Conservation (phyloP, 2,888 invertebrate genomes). For the Scaptomyza caliginosa region DNA sequence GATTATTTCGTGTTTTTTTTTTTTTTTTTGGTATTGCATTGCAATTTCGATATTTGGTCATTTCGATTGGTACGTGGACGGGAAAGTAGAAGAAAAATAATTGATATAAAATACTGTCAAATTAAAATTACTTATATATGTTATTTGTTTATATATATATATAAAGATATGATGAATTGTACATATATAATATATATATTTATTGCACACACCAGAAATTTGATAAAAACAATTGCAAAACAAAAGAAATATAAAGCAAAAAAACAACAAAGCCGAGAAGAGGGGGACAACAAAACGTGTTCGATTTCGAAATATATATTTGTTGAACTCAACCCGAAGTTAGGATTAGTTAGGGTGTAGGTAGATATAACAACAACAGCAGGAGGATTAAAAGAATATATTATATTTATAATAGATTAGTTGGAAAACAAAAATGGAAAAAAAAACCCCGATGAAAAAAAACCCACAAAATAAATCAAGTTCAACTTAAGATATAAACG, state of each 20-base stretch:
- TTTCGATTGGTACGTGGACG: conserved; percentile 60
- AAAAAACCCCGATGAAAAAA: background rate
- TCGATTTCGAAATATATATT: background rate
- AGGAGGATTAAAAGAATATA: background rate
- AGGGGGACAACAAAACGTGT: background rate
- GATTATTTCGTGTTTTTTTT: conserved; percentile 13
- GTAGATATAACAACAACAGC: conserved; percentile 11
- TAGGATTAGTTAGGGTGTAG: conserved; percentile 15
- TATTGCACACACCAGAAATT: conserved; percentile 14
- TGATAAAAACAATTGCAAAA: background rate
- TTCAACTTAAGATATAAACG: too few relatives aligned
- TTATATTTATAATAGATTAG: background rate
- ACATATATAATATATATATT: conserved; percentile 5
- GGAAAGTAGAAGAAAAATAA: conserved; percentile 68
- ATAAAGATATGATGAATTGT: conserved; percentile 23
- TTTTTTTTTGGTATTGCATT: conserved; percentile 26
- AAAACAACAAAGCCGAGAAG: background rate
- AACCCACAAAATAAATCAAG: background rate
- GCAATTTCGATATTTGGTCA: conserved; percentile 34
- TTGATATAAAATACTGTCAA: conserved; percentile 64
- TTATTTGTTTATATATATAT: conserved; percentile 11
- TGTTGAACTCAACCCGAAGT: conserved; percentile 19
- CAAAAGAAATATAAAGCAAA: too few relatives aligned
- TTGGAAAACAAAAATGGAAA: background rate
- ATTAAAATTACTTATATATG: conserved; percentile 53